Conservation (phyloP, 53 echinoderm and acorn worm species). For the Echinarachnius parma region DNA sequence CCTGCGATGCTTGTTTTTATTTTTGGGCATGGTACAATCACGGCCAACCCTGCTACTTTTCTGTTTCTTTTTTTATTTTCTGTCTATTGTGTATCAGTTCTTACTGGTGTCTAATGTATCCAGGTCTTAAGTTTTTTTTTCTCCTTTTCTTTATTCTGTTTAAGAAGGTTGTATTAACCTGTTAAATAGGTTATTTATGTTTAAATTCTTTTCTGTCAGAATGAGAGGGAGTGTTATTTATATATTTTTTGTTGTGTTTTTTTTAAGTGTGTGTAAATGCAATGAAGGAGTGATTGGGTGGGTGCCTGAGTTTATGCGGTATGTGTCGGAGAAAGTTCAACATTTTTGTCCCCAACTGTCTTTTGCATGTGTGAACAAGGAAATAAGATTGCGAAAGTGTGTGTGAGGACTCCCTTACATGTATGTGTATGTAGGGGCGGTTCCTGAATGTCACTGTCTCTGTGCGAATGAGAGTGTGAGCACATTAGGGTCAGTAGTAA, state of each 20-base stretch:
- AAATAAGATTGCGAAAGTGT: constrained; percentile 48
- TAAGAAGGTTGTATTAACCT: constrained; percentile 36
- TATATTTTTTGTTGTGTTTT: no score
- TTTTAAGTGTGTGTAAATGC: constrained; percentile 37
- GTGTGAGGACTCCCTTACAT: constrained; percentile 38
- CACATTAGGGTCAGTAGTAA: constrained; percentile 48
- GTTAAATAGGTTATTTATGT: constrained; percentile 32
- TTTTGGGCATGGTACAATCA: constrained; percentile 44
- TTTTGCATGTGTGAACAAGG: constrained; percentile 45
- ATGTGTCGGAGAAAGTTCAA: constrained; percentile 39
- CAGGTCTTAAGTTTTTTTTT: constrained; percentile 31
- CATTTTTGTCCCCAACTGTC: constrained; percentile 42
- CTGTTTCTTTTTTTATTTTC: constrained; percentile 4
- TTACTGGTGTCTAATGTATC: constrained; percentile 42
- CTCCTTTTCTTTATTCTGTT: constrained; percentile 33
- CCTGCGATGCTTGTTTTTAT: constrained; percentile 51
- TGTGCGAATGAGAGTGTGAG: constrained; percentile 38
- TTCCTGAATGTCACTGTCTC: constrained; percentile 23
- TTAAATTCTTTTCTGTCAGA: constrained; percentile 27
- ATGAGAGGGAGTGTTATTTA: constrained; percentile 24
- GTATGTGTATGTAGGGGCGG: constrained; percentile 23
- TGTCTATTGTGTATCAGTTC: constrained; percentile 43
- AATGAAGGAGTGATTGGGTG: constrained; percentile 2
- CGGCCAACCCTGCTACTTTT: constrained; percentile 46
- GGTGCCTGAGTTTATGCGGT: constrained; percentile 32